A percentile compares a stretch with the other conserved stretches of the same genome.
Conservation (phyloP, 2,888 invertebrate genomes). For the Boloria selene region DNA sequence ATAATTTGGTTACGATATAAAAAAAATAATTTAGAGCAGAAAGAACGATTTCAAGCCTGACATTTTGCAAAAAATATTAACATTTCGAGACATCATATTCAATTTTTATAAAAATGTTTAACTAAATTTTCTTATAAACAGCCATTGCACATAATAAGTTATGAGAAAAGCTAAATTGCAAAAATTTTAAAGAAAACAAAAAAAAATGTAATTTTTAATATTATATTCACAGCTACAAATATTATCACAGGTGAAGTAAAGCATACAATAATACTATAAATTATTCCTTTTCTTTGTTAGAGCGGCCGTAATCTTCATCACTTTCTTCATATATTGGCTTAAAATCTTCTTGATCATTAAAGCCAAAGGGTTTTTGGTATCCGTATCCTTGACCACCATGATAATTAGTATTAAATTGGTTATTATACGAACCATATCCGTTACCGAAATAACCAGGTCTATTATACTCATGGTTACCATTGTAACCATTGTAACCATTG, state of each 20-base stretch:
- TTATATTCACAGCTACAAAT: neutral
- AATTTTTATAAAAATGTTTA: no score
- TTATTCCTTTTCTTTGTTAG: conserved; percentile 37
- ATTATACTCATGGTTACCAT: conserved; percentile 38
- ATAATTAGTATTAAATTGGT: conserved; percentile 73
- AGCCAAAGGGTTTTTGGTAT: conserved; percentile 51
- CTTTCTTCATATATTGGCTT: conserved; percentile 39
- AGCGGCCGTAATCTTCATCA: conserved; percentile 48
- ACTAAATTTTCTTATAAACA: no score
- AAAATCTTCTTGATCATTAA: conserved; percentile 47
- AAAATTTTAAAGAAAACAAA: neutral
- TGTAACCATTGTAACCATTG: conserved; percentile 33
- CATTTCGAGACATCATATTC: no score
- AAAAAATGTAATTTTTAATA: neutral
- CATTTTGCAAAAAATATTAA: no score
- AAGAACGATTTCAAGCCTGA: no score
- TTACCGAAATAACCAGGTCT: conserved; percentile 59
- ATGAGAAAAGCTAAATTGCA: no score
- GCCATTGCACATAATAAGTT: no score
- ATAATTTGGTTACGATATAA: no score
- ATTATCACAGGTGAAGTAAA: conserved; percentile 34
- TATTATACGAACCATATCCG: conserved; percentile 61
- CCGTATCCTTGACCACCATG: conserved; percentile 49
- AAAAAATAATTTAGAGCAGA: no score
- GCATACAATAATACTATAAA: neutral